Conservation (phyloP, 2,113 vertebrate species). For the Pseudopipra pipra region DNA sequence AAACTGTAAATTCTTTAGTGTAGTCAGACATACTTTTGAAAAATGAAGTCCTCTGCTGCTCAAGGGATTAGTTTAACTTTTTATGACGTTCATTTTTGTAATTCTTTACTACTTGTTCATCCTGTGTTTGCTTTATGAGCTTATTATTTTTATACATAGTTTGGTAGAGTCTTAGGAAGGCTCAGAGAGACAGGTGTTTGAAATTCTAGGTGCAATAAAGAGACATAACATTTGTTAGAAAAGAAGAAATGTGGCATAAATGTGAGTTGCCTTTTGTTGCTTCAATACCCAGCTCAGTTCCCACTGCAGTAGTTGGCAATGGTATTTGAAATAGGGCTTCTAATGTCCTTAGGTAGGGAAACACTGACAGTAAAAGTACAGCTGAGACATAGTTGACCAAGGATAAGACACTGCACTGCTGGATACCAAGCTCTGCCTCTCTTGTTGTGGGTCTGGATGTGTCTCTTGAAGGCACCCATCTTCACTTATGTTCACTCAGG, state of each 20-base stretch:
- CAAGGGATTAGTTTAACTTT: constrained; percentile 54
- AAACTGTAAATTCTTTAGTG: neutral
- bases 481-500: neutral
- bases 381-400: neutral
- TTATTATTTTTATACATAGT: constrained; percentile 54
- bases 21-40: constrained; percentile 3
- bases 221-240: constrained; percentile 18
- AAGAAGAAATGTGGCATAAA: constrained; percentile 8
- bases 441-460: neutral
- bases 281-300: neutral
- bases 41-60: constrained; percentile 9
- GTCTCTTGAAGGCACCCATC: neutral
- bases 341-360: neutral
- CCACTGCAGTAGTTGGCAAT: neutral
- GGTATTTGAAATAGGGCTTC: neutral
- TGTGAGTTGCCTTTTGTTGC: neutral
- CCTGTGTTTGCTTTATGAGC: constrained; percentile 52
- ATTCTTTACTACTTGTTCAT: constrained; percentile 41
- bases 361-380: neutral
- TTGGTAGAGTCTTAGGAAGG: neutral
- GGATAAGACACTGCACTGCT: neutral
- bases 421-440: neutral
- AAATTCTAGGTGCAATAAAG: constrained; percentile 36
- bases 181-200: constrained; percentile 47
- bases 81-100: constrained; percentile 60